Evolutionary conservation across 2,888 invertebrate species (phyloP).

Genomic region (Chrysodeixis includens): DNA sequence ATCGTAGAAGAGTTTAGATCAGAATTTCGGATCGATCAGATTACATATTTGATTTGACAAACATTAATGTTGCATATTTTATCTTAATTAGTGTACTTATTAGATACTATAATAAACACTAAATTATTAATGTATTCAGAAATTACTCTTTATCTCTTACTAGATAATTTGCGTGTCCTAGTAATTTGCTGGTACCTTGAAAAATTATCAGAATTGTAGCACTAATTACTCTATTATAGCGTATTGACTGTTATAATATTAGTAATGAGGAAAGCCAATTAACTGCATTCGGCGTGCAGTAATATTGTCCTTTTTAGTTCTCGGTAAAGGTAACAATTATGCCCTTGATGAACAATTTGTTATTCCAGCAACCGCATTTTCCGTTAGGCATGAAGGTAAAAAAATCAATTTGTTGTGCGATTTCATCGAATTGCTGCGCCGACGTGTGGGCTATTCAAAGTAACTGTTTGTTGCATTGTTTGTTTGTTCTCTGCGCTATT

Average conservation of each 20-base stretch:
- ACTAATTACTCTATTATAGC: background rate
- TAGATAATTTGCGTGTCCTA: background rate
- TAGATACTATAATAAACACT: background rate
- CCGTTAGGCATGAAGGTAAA: conserved; percentile 36
- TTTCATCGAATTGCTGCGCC: conserved; percentile 45
- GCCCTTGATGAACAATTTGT: conserved; percentile 46
- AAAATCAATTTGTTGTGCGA: conserved; percentile 45
- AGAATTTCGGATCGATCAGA: background rate
- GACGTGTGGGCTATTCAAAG: conserved; percentile 19
- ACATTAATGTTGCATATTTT: too few relatives aligned
- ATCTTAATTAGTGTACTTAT: too few relatives aligned
- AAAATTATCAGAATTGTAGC: background rate
- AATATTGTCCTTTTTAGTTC: conserved; percentile 30
- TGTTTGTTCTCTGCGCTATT: conserved; percentile 27
- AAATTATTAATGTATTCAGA: background rate
- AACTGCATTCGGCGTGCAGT: conserved; percentile 17
- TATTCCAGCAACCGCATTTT: conserved; percentile 35
- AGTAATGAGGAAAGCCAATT: conserved; percentile 19
- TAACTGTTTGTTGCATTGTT: conserved; percentile 39
- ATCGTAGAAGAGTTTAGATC: background rate
- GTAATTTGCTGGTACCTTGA: background rate
- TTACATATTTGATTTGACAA: background rate
- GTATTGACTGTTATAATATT: conserved; percentile 6
- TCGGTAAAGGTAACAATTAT: conserved; percentile 40
- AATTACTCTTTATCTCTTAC: background rate